Evolutionary conservation across 1,140 invertebrate species (phyloP).

Genomic region (Halesus radiatus): DNA sequence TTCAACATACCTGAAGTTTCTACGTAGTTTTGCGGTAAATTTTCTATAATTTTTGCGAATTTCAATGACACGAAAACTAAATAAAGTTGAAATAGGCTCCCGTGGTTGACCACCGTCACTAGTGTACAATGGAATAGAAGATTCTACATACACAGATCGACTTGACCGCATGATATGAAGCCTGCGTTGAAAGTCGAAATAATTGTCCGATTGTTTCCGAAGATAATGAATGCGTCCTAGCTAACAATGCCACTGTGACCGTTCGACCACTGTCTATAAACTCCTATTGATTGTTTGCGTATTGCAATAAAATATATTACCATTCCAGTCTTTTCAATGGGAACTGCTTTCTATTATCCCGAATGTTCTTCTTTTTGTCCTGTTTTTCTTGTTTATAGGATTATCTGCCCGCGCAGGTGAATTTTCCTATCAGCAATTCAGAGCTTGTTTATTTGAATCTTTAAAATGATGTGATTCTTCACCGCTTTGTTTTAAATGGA

Average conservation of each 20-base stretch:
- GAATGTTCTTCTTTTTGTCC: neutral
- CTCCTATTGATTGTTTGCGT: constrained; percentile 27
- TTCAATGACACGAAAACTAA: too few relatives aligned
- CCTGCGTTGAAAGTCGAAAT: constrained; percentile 16
- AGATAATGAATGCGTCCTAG: constrained; percentile 30
- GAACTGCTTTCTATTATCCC: neutral
- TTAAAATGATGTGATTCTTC: neutral
- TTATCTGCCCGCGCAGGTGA: neutral
- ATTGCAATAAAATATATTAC: constrained; percentile 35
- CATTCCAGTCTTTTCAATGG: constrained; percentile 2
- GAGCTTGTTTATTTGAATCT: constrained; percentile 2
- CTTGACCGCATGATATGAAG: constrained; percentile 31
- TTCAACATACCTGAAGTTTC: too few relatives aligned
- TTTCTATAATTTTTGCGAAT: too few relatives aligned
- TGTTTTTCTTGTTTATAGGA: constrained; percentile 7
- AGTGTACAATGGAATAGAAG: too few relatives aligned
- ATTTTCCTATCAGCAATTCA: neutral
- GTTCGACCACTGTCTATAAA: constrained; percentile 19
- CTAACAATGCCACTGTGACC: constrained; percentile 32
- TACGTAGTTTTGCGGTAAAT: too few relatives aligned
- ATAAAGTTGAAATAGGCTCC: too few relatives aligned
- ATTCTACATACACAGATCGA: neutral
- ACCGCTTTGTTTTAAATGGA: neutral
- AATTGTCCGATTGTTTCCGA: constrained; percentile 42
- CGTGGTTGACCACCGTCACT: too few relatives aligned